These are phyloP conservation scores for Clunio marinus DNA, from an alignment of 2,888 invertebrate genomes.

Conservation along the genomic window DNA sequence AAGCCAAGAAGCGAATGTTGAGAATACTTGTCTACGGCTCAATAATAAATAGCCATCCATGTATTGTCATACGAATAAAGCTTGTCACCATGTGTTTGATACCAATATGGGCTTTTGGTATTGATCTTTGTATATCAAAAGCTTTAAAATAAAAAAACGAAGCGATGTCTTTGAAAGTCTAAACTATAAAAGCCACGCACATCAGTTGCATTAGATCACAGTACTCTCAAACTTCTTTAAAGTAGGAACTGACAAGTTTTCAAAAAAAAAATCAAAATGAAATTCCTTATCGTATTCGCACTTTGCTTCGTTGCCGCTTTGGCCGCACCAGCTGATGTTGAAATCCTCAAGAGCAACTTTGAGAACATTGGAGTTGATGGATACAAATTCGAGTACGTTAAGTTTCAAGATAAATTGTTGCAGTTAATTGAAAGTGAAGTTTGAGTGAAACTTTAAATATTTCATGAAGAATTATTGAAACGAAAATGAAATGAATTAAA, in stretches of 20 bases:
- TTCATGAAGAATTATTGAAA: neutral
- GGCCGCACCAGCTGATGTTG: slow-evolving; percentile 42
- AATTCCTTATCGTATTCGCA: slow-evolving; percentile 47
- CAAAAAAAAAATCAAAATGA: slow-evolving; percentile 45
- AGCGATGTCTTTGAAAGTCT: neutral
- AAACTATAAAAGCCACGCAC: slow-evolving; percentile 25
- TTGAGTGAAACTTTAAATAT: slow-evolving; percentile 6
- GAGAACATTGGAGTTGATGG: slow-evolving; percentile 56
- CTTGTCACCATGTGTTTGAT: neutral
- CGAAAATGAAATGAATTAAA: slow-evolving; percentile 3
- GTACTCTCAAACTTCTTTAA: slow-evolving; percentile 20
- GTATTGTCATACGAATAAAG: slow-evolving; percentile 16
- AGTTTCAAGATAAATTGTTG: neutral
- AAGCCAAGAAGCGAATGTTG: neutral
- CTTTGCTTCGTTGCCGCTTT: slow-evolving; percentile 45
- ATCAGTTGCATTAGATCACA: slow-evolving; percentile 34
- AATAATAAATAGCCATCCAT: too few relatives aligned
- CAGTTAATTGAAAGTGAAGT: neutral
- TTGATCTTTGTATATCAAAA: slow-evolving; percentile 29
- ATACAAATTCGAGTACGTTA: slow-evolving; percentile 54
- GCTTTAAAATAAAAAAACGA: neutral
- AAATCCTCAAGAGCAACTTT: slow-evolving; percentile 42
- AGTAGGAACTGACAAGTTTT: slow-evolving; percentile 37
- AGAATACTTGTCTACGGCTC: neutral
- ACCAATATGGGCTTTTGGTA: neutral